Percentiles rank a stretch among this genome's conserved stretches.
Conservation (phyloP, 1,140 invertebrate genomes). For the Dufourea novaeangliae region DNA sequence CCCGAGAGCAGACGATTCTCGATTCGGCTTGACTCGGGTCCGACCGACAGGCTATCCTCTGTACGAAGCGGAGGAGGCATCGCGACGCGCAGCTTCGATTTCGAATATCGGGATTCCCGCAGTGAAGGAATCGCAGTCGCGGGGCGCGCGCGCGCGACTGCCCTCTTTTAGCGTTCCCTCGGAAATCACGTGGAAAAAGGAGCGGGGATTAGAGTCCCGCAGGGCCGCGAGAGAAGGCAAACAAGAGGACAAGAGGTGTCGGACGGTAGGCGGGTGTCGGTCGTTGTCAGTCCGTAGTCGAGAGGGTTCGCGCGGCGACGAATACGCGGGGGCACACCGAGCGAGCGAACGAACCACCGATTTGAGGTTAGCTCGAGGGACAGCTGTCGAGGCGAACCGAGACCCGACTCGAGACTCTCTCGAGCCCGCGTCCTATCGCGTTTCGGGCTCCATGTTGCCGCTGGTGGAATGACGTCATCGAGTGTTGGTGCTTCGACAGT, state of each 20-base stretch:
- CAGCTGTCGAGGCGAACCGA: constrained; percentile 21
- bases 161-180: constrained; percentile 41
- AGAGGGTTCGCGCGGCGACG: not conserved
- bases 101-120: constrained; percentile 48
- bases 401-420: constrained; percentile 8
- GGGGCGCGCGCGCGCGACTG: constrained; percentile 50
- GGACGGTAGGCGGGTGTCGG: not conserved
- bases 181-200: constrained; percentile 48
- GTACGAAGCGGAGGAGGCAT: constrained; percentile 6
- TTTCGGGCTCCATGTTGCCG: constrained; percentile 61
- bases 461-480: constrained; percentile 70
- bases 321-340: not conserved
- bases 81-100: constrained; percentile 37
- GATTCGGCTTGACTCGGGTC: constrained; percentile 13
- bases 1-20: too few species aligned
- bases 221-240: not conserved
- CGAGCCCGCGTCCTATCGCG: constrained; percentile 50
- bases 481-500: constrained; percentile 69
- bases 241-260: not conserved
- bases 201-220: constrained; percentile 20
- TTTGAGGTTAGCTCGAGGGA: constrained; percentile 56
- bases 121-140: constrained; percentile 52
- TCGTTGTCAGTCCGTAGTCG: constrained; percentile 22
- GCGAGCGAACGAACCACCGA: not conserved
- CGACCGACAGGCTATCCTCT: constrained; percentile 21